Evolutionary conservation across 2,888 invertebrate genomes (phyloP).

Genomic region (Brachynemurus nebulosus): DNA sequence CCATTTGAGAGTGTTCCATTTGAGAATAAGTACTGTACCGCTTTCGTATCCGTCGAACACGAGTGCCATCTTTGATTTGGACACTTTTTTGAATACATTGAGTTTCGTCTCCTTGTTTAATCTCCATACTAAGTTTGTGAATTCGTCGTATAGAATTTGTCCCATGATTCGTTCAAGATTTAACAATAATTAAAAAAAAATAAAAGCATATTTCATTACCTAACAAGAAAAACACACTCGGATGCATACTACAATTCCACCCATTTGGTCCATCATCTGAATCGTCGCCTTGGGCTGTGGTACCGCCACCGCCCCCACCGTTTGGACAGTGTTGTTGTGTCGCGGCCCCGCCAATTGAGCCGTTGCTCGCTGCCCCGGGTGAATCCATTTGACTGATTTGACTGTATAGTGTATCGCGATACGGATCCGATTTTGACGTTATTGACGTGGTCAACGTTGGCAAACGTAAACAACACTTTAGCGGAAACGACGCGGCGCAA

Average conservation of each 20-base stretch:
- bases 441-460: background rate
- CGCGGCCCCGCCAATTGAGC: slow-evolving; percentile 17
- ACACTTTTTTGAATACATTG: too few species aligned
- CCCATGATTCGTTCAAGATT: background rate
- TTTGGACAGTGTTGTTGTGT: slow-evolving; percentile 39
- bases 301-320: slow-evolving; percentile 35
- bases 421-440: slow-evolving; percentile 4
- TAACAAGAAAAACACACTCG: slow-evolving; percentile 26
- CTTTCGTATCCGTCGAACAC: too few species aligned
- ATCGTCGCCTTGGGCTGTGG: slow-evolving; percentile 40
- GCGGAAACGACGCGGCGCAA: too few species aligned
- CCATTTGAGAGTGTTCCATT: too few species aligned
- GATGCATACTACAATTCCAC: slow-evolving; percentile 51
- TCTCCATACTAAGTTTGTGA: too few species aligned
- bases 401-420: slow-evolving; percentile 7
- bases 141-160: background rate
- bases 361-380: slow-evolving; percentile 10
- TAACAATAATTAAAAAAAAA: background rate
- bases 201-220: too few species aligned
- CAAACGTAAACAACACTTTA: too few species aligned
- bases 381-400: slow-evolving; percentile 9
- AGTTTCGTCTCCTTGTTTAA: too few species aligned
- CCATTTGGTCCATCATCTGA: slow-evolving; percentile 39
- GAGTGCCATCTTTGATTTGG: too few species aligned
- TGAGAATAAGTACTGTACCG: too few species aligned